phyloP scores from a whole-genome alignment of 2,888 invertebrate species.

The Eueremaeus valkanovi region DNA sequence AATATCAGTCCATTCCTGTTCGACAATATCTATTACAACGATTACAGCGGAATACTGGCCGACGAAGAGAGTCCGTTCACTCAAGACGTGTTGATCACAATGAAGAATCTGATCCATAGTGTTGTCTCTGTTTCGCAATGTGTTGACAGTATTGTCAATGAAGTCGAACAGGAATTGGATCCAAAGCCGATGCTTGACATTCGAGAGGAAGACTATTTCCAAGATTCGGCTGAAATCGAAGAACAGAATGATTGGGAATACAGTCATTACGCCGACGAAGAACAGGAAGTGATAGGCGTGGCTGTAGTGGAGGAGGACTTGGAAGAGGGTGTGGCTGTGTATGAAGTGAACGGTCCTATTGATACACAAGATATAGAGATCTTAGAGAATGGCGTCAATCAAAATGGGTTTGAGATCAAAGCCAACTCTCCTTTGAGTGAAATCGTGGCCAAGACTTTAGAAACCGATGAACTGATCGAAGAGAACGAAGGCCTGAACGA shows the following conservation, averaged over 20 bases:
- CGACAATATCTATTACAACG: constrained; percentile 28
- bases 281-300: background rate
- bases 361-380: background rate
- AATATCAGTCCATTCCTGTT: background rate
- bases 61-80: background rate
- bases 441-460: constrained; percentile 50
- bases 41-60: background rate
- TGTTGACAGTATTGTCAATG: background rate
- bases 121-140: constrained; percentile 27
- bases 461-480: constrained; percentile 49
- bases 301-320: background rate
- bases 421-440: background rate
- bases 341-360: background rate
- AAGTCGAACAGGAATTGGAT: background rate
- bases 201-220: background rate
- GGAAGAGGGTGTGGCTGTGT: background rate
- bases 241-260: background rate
- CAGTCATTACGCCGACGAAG: background rate
- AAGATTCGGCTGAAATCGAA: background rate
- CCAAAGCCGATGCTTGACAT: constrained; percentile 7
- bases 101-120: background rate
- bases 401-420: too few species aligned
- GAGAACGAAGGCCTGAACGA: constrained; percentile 44
- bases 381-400: background rate
- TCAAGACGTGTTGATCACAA: background rate